phyloP scores from a whole-genome alignment of 2,888 invertebrate species.

The Acrobasis suavella region DNA sequence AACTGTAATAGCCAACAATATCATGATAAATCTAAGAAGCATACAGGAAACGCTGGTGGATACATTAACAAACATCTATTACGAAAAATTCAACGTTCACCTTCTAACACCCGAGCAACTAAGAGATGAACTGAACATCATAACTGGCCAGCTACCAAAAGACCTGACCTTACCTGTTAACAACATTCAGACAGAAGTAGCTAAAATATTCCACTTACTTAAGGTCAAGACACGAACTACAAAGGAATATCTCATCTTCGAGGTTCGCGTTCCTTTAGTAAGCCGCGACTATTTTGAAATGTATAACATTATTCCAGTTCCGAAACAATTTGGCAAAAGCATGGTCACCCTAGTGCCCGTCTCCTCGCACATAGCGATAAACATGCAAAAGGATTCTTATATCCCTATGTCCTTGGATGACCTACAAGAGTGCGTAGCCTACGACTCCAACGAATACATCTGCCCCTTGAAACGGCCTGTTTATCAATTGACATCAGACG shows the following conservation, averaged over 20 bases:
- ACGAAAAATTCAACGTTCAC: neutral
- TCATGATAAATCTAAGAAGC: neutral
- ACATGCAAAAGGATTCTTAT: constrained; percentile 1
- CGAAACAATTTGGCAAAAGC: neutral
- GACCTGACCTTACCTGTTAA: no score
- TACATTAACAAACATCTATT: neutral
- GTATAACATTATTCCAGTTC: no score
- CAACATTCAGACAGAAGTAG: no score
- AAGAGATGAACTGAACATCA: neutral
- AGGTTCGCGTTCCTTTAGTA: no score
- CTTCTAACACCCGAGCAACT: constrained; percentile 1
- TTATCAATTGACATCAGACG: constrained; percentile 6
- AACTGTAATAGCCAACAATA: neutral
- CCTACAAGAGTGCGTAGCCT: neutral
- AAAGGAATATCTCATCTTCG: no score
- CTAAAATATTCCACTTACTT: no score
- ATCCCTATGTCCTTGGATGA: neutral
- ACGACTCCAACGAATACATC: constrained; percentile 1
- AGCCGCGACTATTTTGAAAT: no score
- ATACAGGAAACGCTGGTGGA: neutral
- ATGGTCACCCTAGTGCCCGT: neutral
- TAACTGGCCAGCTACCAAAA: neutral
- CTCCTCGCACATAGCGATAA: neutral
- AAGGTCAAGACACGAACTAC: no score
- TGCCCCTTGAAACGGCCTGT: neutral